Evolutionary conservation across 2,888 invertebrate species (phyloP), one percentile per base, ranked within the genome.

Genomic region (Ochropleura leucogaster): DNA sequence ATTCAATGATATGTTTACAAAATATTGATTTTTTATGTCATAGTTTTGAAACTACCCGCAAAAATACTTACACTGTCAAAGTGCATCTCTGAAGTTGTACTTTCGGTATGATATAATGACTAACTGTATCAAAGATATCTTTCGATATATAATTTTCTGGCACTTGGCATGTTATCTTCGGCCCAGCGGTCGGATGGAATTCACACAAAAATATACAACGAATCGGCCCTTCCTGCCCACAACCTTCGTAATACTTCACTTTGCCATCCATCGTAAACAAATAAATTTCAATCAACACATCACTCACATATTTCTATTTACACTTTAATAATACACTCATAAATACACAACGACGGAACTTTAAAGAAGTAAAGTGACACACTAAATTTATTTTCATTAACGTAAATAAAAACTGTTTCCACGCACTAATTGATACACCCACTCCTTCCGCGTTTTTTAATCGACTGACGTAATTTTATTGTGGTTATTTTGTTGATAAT

Each of bases 81-180:
- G 98, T 97, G 90, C 98, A 97, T 87, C 98, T 96, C 89, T 98
- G 98, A 6, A 98, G 95, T 90, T 98, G 98, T 70, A 97, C 97
- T 95, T 98, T 98, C 9, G 98, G 98, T 91, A 98, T 98, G 76
- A 98, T 98, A 91, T 98, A 98, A 86, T 98, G 98, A 92, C 98
- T 98, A 75, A 98, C 97, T 68, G 98, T 97, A 93, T 98, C 98
- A 94, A 98, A 98, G 76, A 97, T 97, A 89, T 98, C 98, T 94
- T 98, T 98, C 0, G 98, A 97, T 82, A 98, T 97, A 91, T 97
- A 98, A 91, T 98, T 97, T 86, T 97, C 97, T 68, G 98, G 98
- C 80, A 98, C 98, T 97, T 98, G 98, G 92, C 98, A 98, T 55
- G 98, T 97, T 90, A 98, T 98, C 94, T 97, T 98, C 18, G 98